Evolutionary conservation across 2,113 vertebrate species (phyloP).

Genomic region (Thymallus thymallus): DNA sequence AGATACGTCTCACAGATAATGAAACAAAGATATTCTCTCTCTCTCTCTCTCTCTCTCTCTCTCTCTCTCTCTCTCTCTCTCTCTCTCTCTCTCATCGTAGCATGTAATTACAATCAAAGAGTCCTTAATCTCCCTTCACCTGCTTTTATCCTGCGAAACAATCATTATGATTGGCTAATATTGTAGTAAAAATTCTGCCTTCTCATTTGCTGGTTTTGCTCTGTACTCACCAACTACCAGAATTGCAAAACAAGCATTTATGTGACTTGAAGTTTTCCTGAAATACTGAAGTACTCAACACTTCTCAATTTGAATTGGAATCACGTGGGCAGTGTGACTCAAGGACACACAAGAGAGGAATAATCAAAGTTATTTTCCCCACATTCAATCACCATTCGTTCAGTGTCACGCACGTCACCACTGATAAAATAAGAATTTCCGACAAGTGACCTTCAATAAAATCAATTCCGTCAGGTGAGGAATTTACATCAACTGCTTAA

Average conservation of each 20-base stretch:
- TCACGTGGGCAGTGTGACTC: too few relatives aligned
- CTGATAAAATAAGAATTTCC: not conserved
- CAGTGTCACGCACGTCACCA: not conserved
- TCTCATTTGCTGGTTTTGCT: too few relatives aligned
- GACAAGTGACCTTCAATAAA: not conserved
- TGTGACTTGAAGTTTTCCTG: not conserved
- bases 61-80: slow-evolving; percentile 19
- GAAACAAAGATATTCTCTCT: not conserved
- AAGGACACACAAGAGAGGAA: slow-evolving; percentile 15
- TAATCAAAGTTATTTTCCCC: slow-evolving; percentile 55
- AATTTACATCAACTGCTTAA: not conserved
- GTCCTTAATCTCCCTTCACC: slow-evolving; percentile 1
- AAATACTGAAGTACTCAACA: not conserved
- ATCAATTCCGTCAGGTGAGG: too few relatives aligned
- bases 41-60: slow-evolving; percentile 6
- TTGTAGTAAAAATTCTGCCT: not conserved
- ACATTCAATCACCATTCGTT: too few relatives aligned
- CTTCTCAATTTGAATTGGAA: not conserved
- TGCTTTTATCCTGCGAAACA: slow-evolving; percentile 22
- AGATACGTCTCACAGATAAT: slow-evolving; percentile 8
- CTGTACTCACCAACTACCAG: not conserved
- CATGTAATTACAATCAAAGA: slow-evolving; percentile 41
- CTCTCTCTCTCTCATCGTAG: slow-evolving; percentile 23
- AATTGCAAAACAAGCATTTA: not conserved
- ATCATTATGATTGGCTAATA: not conserved